Base-by-base conservation (phyloP, 2,888 invertebrate species). In the Aspidapion aeneum region DNA sequence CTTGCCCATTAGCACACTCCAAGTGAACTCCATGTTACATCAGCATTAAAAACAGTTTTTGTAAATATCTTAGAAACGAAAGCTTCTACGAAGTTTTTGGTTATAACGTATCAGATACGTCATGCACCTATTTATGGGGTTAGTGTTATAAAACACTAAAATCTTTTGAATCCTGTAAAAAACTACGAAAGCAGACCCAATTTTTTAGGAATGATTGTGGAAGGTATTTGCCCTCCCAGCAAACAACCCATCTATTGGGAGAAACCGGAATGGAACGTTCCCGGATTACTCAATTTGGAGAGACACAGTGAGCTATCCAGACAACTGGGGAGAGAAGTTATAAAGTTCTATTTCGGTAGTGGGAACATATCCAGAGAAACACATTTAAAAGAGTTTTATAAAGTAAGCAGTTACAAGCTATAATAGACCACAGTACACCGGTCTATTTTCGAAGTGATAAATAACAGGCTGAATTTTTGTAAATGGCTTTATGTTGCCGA, bases 291-390 rank as follows among this genome's bases (percentile, higher is more conserved):
- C 21, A 68, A 71, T 58, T 61, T 74, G 54, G 62, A 72, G 57
- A 70, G 66, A 55, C 75, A 74, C 16, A 73, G 70, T 55, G 55
- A 65, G 21, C 60, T 71, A 17, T 70, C 71, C 12, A 66, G 65
- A 49, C 54, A 62, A 51, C 60, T 68, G 9, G 63, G 67, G 1
- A 58, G 70, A 2, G 65, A 67, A 70, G 75, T 77, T 21, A 67
- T 72, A 60, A 61, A 69, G 9, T 76, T 73, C 63, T 78, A 78
- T 69, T 77, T 73, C 65, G 73, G 73, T 20, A 59, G 18, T 22
- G 62, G 54, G 1, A 21, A 61, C 18, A 63, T 65, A 17, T 54
- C 63, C 0, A 58, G 66, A 19, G 66, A 66, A 21, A 68, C 63
- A 1, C 63, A 66, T 60, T 51, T 64, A 35, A 18, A 63, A 54